Conservation (phyloP, 1,140 invertebrate genomes). For the Drosophila murphyi region DNA sequence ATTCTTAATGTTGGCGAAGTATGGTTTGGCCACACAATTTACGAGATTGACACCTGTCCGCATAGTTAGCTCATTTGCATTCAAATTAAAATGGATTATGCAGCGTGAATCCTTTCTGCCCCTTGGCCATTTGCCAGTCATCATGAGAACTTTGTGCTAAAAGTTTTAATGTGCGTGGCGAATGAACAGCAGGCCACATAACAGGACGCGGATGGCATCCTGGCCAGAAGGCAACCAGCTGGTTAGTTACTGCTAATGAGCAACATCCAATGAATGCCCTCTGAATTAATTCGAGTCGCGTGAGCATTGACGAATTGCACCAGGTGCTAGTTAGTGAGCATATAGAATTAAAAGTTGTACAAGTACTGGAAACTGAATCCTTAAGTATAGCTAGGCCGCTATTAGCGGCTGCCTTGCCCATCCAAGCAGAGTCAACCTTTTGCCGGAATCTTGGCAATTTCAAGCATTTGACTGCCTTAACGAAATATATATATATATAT, state of each 20-base stretch:
- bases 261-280: conserved; percentile 41
- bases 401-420: conserved; percentile 7
- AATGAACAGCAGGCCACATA: conserved; percentile 24
- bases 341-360: not conserved
- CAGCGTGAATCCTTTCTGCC: conserved; percentile 28
- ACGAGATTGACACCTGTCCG: conserved; percentile 42
- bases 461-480: conserved; percentile 32
- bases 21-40: conserved; percentile 33
- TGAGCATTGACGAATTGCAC: conserved; percentile 61
- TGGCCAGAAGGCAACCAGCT: conserved; percentile 4
- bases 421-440: not conserved
- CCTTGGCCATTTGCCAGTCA: conserved; percentile 2
- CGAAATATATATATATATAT: conserved; percentile 39
- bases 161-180: conserved; percentile 55
- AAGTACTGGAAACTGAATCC: not conserved
- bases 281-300: conserved; percentile 62
- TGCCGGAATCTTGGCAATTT: conserved; percentile 13
- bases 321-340: not conserved
- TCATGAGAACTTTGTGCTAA: conserved; percentile 40
- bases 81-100: conserved; percentile 55
- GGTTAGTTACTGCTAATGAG: conserved; percentile 47
- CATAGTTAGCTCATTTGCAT: conserved; percentile 69
- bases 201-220: not conserved
- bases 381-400: not conserved
- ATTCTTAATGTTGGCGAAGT: not conserved